Evolutionary conservation across 2,888 invertebrate species (phyloP).

Genomic region (Opisthograptis luteolata): DNA sequence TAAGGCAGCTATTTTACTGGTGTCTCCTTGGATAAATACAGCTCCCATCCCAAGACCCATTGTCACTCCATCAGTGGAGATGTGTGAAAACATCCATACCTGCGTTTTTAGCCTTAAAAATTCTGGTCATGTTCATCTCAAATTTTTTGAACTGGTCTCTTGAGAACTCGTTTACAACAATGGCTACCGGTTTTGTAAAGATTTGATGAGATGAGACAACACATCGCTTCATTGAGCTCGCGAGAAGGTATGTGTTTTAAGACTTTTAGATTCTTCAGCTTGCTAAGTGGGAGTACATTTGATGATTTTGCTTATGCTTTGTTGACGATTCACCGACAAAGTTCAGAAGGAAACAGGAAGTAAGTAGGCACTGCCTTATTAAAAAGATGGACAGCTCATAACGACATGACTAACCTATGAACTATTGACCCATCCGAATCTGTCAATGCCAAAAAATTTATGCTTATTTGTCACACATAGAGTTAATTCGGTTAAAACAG

Average conservation of each 20-base stretch:
- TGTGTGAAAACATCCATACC: conserved; percentile 34
- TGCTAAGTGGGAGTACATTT: conserved; percentile 15
- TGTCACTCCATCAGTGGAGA: conserved; percentile 23
- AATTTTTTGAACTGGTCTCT: conserved; percentile 34
- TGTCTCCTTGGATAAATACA: conserved; percentile 20
- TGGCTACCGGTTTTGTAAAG: conserved; percentile 39
- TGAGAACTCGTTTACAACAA: conserved; percentile 37
- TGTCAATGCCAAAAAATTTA: too few relatives aligned
- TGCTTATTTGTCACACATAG: too few relatives aligned
- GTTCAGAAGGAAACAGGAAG: neutral
- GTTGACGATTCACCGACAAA: conserved; percentile 21
- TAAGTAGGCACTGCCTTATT: too few relatives aligned
- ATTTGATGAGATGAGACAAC: conserved; percentile 37
- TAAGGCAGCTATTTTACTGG: conserved; percentile 12
- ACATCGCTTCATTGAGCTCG: conserved; percentile 35
- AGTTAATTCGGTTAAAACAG: neutral
- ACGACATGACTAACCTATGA: too few relatives aligned
- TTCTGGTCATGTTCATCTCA: conserved; percentile 31
- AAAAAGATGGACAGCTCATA: neutral
- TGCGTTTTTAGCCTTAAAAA: conserved; percentile 22
- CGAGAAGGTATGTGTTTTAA: conserved; percentile 31
- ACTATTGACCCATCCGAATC: too few relatives aligned
- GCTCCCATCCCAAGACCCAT: conserved; percentile 10
- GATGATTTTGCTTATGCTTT: conserved; percentile 14
- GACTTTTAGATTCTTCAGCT: conserved; percentile 21